These are phyloP conservation scores for Globodera ellingtonae DNA, from an alignment of 1,140 invertebrate species.

Conservation along the genomic window DNA sequence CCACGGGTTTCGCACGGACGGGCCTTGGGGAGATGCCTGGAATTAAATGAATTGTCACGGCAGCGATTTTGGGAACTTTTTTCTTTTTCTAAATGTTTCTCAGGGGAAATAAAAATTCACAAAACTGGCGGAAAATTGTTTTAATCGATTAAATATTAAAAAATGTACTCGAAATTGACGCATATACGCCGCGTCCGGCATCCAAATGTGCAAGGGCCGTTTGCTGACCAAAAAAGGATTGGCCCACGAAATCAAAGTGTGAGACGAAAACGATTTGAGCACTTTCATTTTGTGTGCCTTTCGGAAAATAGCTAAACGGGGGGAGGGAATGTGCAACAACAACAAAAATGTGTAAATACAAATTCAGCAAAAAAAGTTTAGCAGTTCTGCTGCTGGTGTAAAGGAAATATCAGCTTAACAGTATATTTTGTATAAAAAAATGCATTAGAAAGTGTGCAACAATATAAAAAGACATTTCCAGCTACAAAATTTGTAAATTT, in stretches of 20 bases:
- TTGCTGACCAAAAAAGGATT: background rate
- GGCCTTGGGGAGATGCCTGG: conserved; percentile 41
- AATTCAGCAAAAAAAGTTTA: no score
- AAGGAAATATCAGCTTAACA: no score
- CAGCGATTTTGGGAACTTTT: no score
- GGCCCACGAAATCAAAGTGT: background rate
- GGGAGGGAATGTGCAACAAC: background rate
- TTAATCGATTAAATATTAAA: background rate
- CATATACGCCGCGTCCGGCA: conserved; percentile 62
- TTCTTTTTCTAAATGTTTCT: no score
- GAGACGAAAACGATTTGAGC: background rate
- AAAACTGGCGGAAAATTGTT: no score
- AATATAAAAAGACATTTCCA: no score
- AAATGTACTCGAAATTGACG: conserved; percentile 56
- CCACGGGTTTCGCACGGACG: conserved; percentile 23
- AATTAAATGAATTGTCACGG: conserved; percentile 11
- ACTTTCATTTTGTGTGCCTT: background rate
- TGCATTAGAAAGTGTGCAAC: no score
- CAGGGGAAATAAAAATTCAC: no score
- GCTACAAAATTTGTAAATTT: no score
- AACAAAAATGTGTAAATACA: background rate
- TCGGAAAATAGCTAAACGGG: background rate
- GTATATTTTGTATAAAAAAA: no score
- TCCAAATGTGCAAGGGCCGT: conserved; percentile 57
- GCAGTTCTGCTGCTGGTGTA: no score